phyloP scores from a whole-genome alignment of 2,797 vertebrate species.

The Botia kubotai region DNA sequence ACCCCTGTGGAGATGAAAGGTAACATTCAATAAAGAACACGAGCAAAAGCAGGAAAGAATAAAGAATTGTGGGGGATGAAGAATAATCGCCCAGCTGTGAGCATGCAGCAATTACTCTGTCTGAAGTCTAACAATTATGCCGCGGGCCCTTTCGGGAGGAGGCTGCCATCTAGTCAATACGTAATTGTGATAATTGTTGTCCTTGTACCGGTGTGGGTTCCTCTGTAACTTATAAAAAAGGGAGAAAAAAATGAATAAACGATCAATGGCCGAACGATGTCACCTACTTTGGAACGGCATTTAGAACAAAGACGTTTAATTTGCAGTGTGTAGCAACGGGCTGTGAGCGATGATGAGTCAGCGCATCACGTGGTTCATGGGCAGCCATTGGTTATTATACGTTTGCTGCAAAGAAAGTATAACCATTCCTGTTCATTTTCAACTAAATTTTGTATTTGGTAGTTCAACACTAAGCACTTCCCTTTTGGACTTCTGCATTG shows the following conservation, averaged over 20 bases:
- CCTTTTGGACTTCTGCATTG: too few species aligned
- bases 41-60: slow-evolving; percentile 55
- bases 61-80: slow-evolving; percentile 75
- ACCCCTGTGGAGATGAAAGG: slow-evolving; percentile 66
- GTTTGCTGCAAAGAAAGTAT: background rate
- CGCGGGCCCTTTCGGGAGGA: slow-evolving; percentile 70
- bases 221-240: slow-evolving; percentile 70
- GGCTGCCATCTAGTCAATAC: slow-evolving; percentile 78
- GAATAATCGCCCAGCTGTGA: slow-evolving; percentile 81
- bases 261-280: slow-evolving; percentile 62
- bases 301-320: slow-evolving; percentile 69
- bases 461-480: too few species aligned
- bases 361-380: slow-evolving; percentile 57
- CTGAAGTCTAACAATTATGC: slow-evolving; percentile 83
- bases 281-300: slow-evolving; percentile 61
- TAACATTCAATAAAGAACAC: slow-evolving; percentile 65
- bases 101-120: slow-evolving; percentile 78
- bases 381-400: background rate
- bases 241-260: slow-evolving; percentile 72
- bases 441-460: background rate
- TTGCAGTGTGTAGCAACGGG: slow-evolving; percentile 46
- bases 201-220: slow-evolving; percentile 70
- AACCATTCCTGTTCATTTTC: background rate
- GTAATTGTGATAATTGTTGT: slow-evolving; percentile 83
- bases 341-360: slow-evolving; percentile 59